Base-by-base conservation (phyloP, 2,113 vertebrate genomes). In the Numenius arquata region DNA sequence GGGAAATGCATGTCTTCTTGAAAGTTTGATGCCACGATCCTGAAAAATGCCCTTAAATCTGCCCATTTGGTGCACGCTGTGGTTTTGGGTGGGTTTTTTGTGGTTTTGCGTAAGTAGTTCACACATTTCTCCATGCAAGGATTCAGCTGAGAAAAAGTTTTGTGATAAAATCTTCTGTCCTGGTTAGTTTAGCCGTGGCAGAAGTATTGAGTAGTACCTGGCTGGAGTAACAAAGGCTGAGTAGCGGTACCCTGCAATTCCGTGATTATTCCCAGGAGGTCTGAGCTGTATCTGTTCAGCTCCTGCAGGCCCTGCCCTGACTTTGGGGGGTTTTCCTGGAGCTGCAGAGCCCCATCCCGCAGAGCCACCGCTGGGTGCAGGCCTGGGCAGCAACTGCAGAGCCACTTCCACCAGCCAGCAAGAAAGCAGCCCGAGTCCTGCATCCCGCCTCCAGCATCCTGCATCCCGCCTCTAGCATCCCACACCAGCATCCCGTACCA, bases 391-490 rank as follows among this genome's bases (percentile, higher is more conserved):
- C 47, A 23, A 15, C 65, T 55, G 47, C 58, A 38, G 47, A 63
- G 21, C 41, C 3, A 4, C 61, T 59, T 56, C 27, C 22, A 52
- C 21, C 16, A 17, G 16, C 61, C 5, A 2, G 26, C 43, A 5
- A 4, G 21, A 59, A 58, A 26, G 16, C 48, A 30, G 27, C 17
- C 27, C 2, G 8, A 29, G 17, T 48, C 43, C 15, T 1, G 22
- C 15, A 15, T 34, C 41, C 63, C 6, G 14, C 3, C 5, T 20
- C 38, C 62, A 12, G 38, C 32, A 29, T 5, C 72, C 40, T 4
- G 8, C 6, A 3, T 30, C 74, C 67, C 0, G n/a, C 18, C 2
- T 38, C 67, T 19, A 3, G 26, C 8, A 1, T 47, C 52, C 41
- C 2, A 15, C 21, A 20, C 67, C 34, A 3, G 26, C 5, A 1